These are phyloP conservation scores for Sinocyclocheilus rhinocerous DNA, from an alignment of 2,113 vertebrate species.

Conservation along the genomic window DNA sequence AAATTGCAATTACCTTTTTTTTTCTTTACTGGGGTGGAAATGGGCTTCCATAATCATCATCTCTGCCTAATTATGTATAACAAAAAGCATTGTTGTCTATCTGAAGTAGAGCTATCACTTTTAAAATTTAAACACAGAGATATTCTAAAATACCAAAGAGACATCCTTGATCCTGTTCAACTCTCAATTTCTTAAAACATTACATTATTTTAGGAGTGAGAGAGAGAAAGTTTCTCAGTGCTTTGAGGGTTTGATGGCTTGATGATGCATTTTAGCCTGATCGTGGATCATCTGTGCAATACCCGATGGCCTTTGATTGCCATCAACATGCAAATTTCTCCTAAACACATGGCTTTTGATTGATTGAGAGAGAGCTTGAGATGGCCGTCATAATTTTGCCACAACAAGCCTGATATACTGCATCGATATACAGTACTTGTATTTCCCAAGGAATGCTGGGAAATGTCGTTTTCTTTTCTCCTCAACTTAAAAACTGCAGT, in stretches of 20 bases:
- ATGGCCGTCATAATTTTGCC: conserved; percentile 48
- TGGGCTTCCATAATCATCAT: conserved; percentile 8
- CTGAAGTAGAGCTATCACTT: neutral
- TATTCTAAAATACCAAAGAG: conserved; percentile 26
- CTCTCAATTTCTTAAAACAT: conserved; percentile 24
- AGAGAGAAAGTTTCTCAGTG: conserved; percentile 49
- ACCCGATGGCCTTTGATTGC: conserved; percentile 46
- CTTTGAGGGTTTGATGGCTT: conserved; percentile 50
- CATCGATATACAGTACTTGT: conserved; percentile 42
- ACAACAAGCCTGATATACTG: conserved; percentile 54
- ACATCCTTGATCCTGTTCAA: conserved; percentile 23
- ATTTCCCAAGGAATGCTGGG: conserved; percentile 35
- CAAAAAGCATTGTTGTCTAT: conserved; percentile 18
- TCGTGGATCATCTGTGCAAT: conserved; percentile 32
- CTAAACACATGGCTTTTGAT: conserved; percentile 68
- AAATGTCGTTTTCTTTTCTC: conserved; percentile 14
- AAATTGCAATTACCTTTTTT: neutral
- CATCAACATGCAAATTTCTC: conserved; percentile 67
- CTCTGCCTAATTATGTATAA: conserved; percentile 27
- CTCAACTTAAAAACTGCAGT: conserved; percentile 24
- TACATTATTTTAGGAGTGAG: conserved; percentile 41
- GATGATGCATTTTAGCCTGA: conserved; percentile 43
- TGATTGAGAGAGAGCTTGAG: conserved; percentile 60
- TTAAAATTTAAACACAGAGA: conserved; percentile 36
- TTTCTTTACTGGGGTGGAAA: neutral